These are phyloP conservation scores for Nyleta sp. DNA, from an alignment of 2,888 invertebrate genomes.

Conservation along the genomic window DNA sequence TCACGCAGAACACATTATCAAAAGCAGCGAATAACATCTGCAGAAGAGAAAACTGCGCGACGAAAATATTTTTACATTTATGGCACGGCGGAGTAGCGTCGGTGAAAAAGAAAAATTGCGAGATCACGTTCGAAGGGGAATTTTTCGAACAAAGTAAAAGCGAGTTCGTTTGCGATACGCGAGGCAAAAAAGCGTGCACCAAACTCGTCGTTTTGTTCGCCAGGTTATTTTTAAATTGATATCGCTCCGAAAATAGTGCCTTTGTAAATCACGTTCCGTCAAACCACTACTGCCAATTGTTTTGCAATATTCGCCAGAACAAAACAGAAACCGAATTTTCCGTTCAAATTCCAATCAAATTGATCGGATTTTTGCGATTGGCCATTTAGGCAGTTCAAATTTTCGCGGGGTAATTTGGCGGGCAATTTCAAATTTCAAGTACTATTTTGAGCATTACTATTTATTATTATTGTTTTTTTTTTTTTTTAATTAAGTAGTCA, in stretches of 20 bases:
- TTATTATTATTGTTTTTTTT: no score
- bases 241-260: conserved; percentile 38
- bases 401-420: no score
- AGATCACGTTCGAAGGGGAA: conserved; percentile 11
- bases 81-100: not conserved
- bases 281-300: conserved; percentile 25
- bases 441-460: no score
- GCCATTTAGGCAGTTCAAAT: no score
- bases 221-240: conserved; percentile 43
- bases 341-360: no score
- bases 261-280: conserved; percentile 33
- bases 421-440: no score
- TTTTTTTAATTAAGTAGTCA: no score
- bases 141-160: conserved; percentile 37
- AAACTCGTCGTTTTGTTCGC: conserved; percentile 22
- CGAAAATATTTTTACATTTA: conserved; percentile 1
- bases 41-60: not conserved
- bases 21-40: not conserved
- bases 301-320: conserved; percentile 25
- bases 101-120: conserved; percentile 18
- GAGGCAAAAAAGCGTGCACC: conserved; percentile 7
- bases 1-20: not conserved
- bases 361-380: no score
- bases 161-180: conserved; percentile 4
- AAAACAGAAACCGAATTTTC: no score